Evolutionary conservation across 2,113 vertebrate species (phyloP).

Genomic region (Calidris pugnax): DNA sequence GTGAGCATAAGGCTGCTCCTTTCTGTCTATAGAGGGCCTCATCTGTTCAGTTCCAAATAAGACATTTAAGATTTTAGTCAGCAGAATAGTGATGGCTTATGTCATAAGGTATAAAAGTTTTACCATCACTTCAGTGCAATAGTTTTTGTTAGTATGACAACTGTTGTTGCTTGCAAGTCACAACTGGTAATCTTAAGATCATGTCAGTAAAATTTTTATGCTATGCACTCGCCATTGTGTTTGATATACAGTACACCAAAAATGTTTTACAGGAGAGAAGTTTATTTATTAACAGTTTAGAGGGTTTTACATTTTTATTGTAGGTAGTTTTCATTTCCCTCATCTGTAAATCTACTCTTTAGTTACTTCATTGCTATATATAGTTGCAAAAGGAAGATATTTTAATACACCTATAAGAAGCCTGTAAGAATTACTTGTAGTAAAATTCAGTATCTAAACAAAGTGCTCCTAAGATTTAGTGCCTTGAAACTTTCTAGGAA

Average conservation of each 20-base stretch:
- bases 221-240: neutral
- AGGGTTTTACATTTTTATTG: neutral
- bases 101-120: neutral
- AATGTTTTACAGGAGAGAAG: neutral
- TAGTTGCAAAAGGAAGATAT: neutral
- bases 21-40: neutral
- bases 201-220: neutral
- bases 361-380: neutral
- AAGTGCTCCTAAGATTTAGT: neutral
- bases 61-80: neutral
- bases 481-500: neutral
- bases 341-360: neutral
- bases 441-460: constrained; percentile 13
- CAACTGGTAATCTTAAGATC: neutral
- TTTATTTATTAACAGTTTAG: constrained; percentile 3
- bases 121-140: neutral
- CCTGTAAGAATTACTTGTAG: neutral
- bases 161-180: neutral
- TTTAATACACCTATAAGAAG: neutral
- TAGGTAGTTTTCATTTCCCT: neutral
- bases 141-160: neutral
- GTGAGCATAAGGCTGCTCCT: neutral
- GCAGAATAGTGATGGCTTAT: neutral
- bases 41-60: neutral
- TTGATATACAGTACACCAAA: neutral